Conservation (phyloP, 1,140 invertebrate species). For the Meteorus sp. region DNA sequence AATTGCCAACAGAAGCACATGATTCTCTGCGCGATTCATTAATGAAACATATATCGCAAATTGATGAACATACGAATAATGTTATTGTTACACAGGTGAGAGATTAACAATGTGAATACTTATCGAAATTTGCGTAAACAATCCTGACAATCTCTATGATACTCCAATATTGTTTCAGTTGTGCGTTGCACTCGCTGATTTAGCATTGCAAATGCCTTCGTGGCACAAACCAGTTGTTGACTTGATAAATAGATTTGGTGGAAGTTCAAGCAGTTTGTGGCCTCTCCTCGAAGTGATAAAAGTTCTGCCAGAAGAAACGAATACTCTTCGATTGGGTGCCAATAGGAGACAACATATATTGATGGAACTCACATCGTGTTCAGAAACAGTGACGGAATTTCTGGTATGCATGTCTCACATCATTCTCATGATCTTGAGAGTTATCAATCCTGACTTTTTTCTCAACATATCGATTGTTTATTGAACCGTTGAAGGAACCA, state of each 20-base stretch:
- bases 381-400: constrained; percentile 72
- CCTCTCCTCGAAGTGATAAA: constrained; percentile 90
- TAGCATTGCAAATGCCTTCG: constrained; percentile 89
- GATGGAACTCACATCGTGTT: constrained; percentile 71
- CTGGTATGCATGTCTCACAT: constrained; percentile 60
- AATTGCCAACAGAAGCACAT: constrained; percentile 85
- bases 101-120: constrained; percentile 3
- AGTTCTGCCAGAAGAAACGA: constrained; percentile 95
- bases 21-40: constrained; percentile 88
- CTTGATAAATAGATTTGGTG: constrained; percentile 74
- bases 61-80: constrained; percentile 78
- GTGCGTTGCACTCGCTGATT: constrained; percentile 87
- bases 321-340: constrained; percentile 78
- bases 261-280: constrained; percentile 67
- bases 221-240: constrained; percentile 91
- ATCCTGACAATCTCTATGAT: constrained; percentile 14
- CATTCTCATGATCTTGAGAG: background rate
- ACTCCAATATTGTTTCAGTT: constrained; percentile 72
- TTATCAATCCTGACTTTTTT: background rate
- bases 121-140: constrained; percentile 6
- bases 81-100: constrained; percentile 85
- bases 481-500: constrained; percentile 2
- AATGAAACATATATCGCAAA: constrained; percentile 84
- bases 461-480: no score
- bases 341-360: constrained; percentile 86